These are phyloP conservation scores for Margaritifera margaritifera DNA, from an alignment of 2,888 invertebrate genomes.

Conservation along the genomic window DNA sequence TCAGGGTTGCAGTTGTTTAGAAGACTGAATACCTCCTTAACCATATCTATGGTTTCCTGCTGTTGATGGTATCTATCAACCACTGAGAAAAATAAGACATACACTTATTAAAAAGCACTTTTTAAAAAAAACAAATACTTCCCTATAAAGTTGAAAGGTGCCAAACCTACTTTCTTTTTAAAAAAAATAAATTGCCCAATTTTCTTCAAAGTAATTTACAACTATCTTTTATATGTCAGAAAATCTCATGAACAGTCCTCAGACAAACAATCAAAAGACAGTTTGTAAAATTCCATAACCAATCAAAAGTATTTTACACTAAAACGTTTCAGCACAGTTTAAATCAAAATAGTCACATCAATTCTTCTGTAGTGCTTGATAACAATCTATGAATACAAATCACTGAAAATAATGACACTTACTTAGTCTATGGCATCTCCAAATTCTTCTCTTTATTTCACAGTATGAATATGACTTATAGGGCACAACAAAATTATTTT, in stretches of 20 bases:
- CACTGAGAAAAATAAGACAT: conserved; percentile 39
- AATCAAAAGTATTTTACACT: too few relatives aligned
- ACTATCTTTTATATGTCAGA: not conserved
- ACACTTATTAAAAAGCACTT: not conserved
- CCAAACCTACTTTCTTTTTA: not conserved
- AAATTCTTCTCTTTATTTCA: too few relatives aligned
- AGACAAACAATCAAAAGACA: too few relatives aligned
- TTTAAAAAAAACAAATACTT: not conserved
- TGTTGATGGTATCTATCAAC: conserved; percentile 46
- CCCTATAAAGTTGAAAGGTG: not conserved
- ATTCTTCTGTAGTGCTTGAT: too few relatives aligned
- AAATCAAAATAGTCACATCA: too few relatives aligned
- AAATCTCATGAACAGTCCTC: not conserved
- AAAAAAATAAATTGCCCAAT: not conserved
- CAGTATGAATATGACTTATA: too few relatives aligned
- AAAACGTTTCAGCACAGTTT: too few relatives aligned
- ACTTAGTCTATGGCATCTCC: too few relatives aligned
- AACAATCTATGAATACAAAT: too few relatives aligned
- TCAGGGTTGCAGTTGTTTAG: conserved; percentile 70
- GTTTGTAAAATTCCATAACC: too few relatives aligned
- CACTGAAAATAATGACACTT: too few relatives aligned
- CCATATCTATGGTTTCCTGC: conserved; percentile 62
- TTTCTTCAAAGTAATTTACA: not conserved
- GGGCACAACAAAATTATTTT: too few relatives aligned
- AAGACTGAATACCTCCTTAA: conserved; percentile 62